Percentiles rank a stretch among this genome's conserved stretches.
These are phyloP conservation scores for Drosophila vallismaia DNA, from an alignment of 2,888 invertebrate species.

Conservation along the genomic window DNA sequence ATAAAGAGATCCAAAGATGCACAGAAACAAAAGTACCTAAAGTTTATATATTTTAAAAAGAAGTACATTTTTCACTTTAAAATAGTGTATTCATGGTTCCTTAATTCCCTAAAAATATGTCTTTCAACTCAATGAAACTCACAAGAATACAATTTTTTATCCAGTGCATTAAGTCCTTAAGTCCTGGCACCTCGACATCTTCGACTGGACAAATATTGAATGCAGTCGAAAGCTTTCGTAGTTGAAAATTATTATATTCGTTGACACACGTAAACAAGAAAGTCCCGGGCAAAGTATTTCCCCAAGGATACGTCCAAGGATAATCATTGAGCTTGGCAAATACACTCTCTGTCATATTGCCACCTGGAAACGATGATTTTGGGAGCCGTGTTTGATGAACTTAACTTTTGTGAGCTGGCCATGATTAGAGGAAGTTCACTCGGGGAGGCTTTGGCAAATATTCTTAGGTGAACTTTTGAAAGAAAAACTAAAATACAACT, in stretches of 20 bases:
- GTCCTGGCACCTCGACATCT: slow-evolving; percentile 2
- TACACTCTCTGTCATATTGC: slow-evolving; percentile 8
- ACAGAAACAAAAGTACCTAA: not conserved
- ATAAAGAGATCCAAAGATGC: slow-evolving; percentile 10
- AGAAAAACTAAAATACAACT: slow-evolving; percentile 23
- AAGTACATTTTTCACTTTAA: too few species aligned
- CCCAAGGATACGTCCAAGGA: slow-evolving; percentile 17
- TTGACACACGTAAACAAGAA: slow-evolving; percentile 24
- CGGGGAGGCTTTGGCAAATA: slow-evolving; percentile 27
- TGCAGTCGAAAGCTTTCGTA: slow-evolving; percentile 4
- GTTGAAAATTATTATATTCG: slow-evolving; percentile 24
- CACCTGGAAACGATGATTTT: slow-evolving; percentile 3
- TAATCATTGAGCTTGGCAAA: slow-evolving; percentile 32
- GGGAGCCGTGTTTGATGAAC: slow-evolving; percentile 15
- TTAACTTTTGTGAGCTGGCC: slow-evolving; percentile 5
- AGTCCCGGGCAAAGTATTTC: slow-evolving; percentile 1
- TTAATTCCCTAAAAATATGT: too few species aligned
- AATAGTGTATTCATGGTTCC: too few species aligned
- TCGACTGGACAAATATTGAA: slow-evolving; percentile 24
- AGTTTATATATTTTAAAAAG: not conserved
- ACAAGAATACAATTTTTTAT: not conserved
- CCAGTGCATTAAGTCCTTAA: slow-evolving; percentile 4
- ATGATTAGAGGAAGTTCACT: slow-evolving; percentile 32
- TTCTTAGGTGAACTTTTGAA: slow-evolving; percentile 11
- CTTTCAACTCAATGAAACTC: too few species aligned